Percentiles rank a stretch among this genome's conserved stretches.
These are phyloP conservation scores for Spea hammondii DNA, from an alignment of 2,797 vertebrate species.

Conservation along the genomic window DNA sequence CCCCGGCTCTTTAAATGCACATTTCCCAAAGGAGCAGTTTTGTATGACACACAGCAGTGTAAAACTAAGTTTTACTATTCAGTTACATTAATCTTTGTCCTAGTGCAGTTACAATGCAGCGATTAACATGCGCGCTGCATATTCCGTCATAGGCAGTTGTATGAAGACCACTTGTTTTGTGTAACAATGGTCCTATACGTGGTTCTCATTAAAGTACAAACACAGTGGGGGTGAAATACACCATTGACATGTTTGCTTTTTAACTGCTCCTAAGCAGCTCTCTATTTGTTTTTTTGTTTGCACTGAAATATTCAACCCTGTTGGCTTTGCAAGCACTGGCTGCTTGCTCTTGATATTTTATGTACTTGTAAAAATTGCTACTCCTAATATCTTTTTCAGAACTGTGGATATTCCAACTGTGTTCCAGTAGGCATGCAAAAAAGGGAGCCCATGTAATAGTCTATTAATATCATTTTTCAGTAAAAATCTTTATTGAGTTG, in stretches of 20 bases:
- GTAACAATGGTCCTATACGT: conserved; percentile 57
- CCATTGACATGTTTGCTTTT: conserved; percentile 58
- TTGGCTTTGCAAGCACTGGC: conserved; percentile 78
- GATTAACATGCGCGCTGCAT: conserved; percentile 58
- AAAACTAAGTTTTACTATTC: conserved; percentile 59
- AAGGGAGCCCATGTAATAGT: no score
- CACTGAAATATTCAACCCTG: conserved; percentile 72
- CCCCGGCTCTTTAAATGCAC: conserved; percentile 54
- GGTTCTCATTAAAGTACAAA: conserved; percentile 60
- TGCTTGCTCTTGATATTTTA: conserved; percentile 75
- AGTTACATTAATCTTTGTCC: conserved; percentile 60
- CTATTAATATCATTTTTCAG: no score
- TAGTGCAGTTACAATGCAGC: conserved; percentile 66
- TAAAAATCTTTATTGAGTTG: no score
- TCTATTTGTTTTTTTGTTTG: conserved; percentile 68
- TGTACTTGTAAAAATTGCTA: conserved; percentile 77
- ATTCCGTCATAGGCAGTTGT: not conserved
- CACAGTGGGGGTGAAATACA: conserved; percentile 61
- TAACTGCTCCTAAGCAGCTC: conserved; percentile 66
- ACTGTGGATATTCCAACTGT: conserved; percentile 54
- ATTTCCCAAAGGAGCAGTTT: conserved; percentile 59
- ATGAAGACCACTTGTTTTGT: conserved; percentile 62
- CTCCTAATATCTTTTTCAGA: conserved; percentile 65
- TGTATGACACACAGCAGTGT: conserved; percentile 56
- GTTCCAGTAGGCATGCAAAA: no score